A percentile compares a stretch with the other conserved stretches of the same genome.
These are phyloP conservation scores for Doris montereyensis DNA, from an alignment of 2,888 invertebrate species.

Conservation along the genomic window DNA sequence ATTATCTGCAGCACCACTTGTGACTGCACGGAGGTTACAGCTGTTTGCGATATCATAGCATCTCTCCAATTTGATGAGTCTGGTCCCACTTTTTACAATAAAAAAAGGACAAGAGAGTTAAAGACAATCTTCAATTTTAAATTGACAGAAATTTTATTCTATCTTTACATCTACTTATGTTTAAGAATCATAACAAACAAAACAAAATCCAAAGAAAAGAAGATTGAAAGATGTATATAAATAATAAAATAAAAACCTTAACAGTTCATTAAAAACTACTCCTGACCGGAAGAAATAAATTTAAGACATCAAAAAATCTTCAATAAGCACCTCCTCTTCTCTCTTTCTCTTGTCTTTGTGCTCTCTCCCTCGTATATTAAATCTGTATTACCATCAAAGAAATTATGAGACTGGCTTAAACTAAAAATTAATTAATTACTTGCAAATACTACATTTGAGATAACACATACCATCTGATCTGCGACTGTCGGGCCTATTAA, in stretches of 20 bases:
- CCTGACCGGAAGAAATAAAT: no score
- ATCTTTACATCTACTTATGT: neutral
- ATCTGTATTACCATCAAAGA: no score
- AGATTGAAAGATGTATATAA: neutral
- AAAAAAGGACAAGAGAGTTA: neutral
- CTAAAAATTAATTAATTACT: no score
- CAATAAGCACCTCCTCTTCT: no score
- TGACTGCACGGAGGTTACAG: neutral
- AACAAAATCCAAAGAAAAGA: neutral
- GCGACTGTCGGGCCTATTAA: neutral
- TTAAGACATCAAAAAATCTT: no score
- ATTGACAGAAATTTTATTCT: neutral
- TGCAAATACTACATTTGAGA: neutral
- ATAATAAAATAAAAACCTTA: neutral
- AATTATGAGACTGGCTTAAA: no score
- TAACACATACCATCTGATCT: neutral
- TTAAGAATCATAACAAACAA: neutral
- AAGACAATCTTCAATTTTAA: neutral
- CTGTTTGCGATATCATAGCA: neutral
- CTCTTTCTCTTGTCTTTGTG: no score
- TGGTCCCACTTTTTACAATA: neutral
- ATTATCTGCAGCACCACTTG: neutral
- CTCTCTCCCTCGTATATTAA: no score
- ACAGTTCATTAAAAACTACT: no score
- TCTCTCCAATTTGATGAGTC: neutral